Base-by-base conservation (phyloP, 2,888 invertebrate species). In the Bellardia bayeri region DNA sequence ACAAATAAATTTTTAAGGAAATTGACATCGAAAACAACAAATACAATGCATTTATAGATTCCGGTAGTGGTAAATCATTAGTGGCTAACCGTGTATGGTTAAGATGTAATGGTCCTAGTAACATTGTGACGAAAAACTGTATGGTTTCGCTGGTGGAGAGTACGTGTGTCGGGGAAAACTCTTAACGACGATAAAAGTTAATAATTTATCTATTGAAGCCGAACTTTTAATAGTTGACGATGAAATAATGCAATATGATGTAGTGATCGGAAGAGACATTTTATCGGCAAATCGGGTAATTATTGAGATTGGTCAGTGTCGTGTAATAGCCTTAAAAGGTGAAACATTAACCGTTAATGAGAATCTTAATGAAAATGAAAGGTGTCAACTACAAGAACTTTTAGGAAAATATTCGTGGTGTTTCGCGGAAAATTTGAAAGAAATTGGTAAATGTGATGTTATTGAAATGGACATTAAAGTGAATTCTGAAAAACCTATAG, bases 401-500 rank as follows among this genome's bases (percentile, higher is more conserved):
- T 56, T 78, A 8, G n/a, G 42, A 2, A 49, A 63, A 11, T 85
- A 86, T 71, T 51, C 64, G 14, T 16, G 6, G 4, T 83, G 85
- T 86, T 85, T 89, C 42, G 75, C 79, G 7, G 84, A 82, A 11
- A 56, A 79, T 6, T n/a, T 83, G 11, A 64, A 74, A 3, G 74
- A 88, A 2, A 45, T 88, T 6, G 82, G 89, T 8, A 84, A 79
- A 66, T 82, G 81, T 54, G 14, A 13, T 30, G 16, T 56, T 0
- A 11, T 81, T 1, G 80, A 88, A 81, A 88, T 88, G 82, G 33
- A 86, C 11, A 87, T 86, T n/a, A 23, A 33, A 14, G 14, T 82
- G 8, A 79, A 58, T 9, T 74, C 79, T 8, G 30, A 42, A 0
- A 88, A 82, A 68, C 85, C 82, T n/a, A 33, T 85, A 5, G 51